Base-by-base conservation (phyloP, 1,140 invertebrate genomes). In the Atopsyche davidsoni region DNA sequence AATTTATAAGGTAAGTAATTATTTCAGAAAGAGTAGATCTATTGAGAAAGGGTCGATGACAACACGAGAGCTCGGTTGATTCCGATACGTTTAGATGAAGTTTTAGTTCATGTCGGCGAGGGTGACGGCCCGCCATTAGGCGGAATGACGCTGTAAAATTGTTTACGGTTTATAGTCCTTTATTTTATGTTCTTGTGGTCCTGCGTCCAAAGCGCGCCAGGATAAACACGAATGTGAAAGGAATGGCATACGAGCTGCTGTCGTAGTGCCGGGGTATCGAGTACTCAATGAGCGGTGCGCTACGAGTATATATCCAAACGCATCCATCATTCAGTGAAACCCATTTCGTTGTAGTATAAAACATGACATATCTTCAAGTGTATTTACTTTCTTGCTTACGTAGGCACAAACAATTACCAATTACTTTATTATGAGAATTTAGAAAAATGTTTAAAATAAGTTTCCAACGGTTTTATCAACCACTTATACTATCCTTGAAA, bases 141-240 rank as follows among this genome's bases (percentile, higher is more conserved):
- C 32, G 32, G 21, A 21, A 35, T 13, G 31, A 19, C 24, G 39
- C 14, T 40, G 28, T 48, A 49, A 49, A 49, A 49, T 49, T 49
- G 47, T 49, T 49, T 49, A 49, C 38, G 47, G 47, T 22, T 18
- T 21, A 49, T 49, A 41, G 36, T 28, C 47, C 21, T 41, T 49
- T 42, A 49, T 49, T 49, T 49, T 49, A 49, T 41, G 39, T 40
- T 17, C 38, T n/a, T 42, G 25, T 34, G 34, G 10, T 13, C 36
- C 47, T n/a, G 7, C 46, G 46, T 48, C 46, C 39, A 23, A 19
- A 35, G 34, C 36, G 34, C 22, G 17, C 44, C 18, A 34, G 36
- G 36, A 46, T 46, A 46, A 46, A 46, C 34, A 21, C 44, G 36
- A 46, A 46, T 49, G 38, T 21, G 24, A 49, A 11, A 18, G 10